Conservation (phyloP, 2,888 invertebrate species). For the Hypercompe scribonia region DNA sequence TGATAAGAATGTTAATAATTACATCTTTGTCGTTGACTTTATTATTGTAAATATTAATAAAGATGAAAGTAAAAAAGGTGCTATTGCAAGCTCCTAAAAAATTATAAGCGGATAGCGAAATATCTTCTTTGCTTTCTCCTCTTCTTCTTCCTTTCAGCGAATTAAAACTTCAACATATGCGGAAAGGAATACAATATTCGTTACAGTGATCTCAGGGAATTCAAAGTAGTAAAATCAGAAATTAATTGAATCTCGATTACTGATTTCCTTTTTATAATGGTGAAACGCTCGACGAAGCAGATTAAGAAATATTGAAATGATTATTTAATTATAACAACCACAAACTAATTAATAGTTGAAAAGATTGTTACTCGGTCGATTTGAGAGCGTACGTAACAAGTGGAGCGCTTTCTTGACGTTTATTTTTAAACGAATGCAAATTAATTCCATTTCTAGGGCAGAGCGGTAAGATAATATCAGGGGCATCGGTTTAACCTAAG, state of each 20-base stretch:
- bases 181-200: neutral
- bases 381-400: slow-evolving; percentile 58
- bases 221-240: neutral
- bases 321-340: slow-evolving; percentile 29
- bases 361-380: slow-evolving; percentile 56
- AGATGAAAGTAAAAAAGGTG: too few species aligned
- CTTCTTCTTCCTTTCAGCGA: neutral
- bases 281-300: neutral
- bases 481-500: slow-evolving; percentile 65
- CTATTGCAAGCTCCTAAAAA: neutral
- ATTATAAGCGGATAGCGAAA: neutral
- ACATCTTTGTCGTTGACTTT: neutral
- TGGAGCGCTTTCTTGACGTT: slow-evolving; percentile 59
- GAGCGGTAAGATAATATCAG: slow-evolving; percentile 69
- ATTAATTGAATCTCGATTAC: neutral
- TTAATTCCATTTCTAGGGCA: slow-evolving; percentile 74
- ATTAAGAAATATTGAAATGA: neutral
- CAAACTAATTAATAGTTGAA: slow-evolving; percentile 51
- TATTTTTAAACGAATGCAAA: slow-evolving; percentile 70
- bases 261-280: neutral
- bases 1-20: neutral
- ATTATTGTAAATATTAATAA: too few species aligned
- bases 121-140: too few species aligned
- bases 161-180: neutral
- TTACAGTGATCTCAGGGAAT: neutral